Percentiles rank a stretch among this genome's conserved stretches.
phyloP scores from a whole-genome alignment of 2,888 invertebrate species.

The Taenaris catops region DNA sequence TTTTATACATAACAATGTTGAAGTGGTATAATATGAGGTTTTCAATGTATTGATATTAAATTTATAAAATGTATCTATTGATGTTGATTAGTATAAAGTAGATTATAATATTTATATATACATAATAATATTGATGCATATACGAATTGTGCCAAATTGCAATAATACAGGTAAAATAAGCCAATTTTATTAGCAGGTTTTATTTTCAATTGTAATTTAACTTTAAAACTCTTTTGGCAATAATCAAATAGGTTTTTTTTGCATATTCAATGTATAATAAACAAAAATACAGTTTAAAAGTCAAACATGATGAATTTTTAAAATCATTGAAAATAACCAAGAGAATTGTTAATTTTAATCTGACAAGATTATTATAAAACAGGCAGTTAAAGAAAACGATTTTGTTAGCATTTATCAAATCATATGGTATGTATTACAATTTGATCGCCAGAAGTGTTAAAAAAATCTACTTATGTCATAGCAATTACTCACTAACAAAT shows the following conservation, averaged over 20 bases:
- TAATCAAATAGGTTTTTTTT: too few relatives aligned
- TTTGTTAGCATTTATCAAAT: too few relatives aligned
- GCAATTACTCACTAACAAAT: conserved; percentile 18
- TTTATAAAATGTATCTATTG: conserved; percentile 39
- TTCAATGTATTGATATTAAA: conserved; percentile 30
- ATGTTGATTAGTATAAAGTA: conserved; percentile 42
- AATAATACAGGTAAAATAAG: conserved; percentile 58
- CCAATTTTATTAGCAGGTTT: conserved; percentile 49
- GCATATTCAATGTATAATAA: too few relatives aligned
- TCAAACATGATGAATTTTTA: too few relatives aligned
- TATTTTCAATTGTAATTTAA: conserved; percentile 16
- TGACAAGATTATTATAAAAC: too few relatives aligned
- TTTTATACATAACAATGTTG: conserved; percentile 41
- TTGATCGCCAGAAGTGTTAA: too few relatives aligned
- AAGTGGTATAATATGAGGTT: conserved; percentile 30
- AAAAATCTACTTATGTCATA: conserved; percentile 7
- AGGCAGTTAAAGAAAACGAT: too few relatives aligned
- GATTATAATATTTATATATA: conserved; percentile 32
- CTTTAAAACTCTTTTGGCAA: too few relatives aligned
- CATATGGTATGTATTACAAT: too few relatives aligned
- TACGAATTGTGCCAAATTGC: conserved; percentile 54
- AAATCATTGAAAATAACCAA: too few relatives aligned
- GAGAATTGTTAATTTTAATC: too few relatives aligned
- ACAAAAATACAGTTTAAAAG: too few relatives aligned
- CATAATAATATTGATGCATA: conserved; percentile 16